phyloP scores from a whole-genome alignment of 2,888 invertebrate genomes.

The Drosophila setosimentum region DNA sequence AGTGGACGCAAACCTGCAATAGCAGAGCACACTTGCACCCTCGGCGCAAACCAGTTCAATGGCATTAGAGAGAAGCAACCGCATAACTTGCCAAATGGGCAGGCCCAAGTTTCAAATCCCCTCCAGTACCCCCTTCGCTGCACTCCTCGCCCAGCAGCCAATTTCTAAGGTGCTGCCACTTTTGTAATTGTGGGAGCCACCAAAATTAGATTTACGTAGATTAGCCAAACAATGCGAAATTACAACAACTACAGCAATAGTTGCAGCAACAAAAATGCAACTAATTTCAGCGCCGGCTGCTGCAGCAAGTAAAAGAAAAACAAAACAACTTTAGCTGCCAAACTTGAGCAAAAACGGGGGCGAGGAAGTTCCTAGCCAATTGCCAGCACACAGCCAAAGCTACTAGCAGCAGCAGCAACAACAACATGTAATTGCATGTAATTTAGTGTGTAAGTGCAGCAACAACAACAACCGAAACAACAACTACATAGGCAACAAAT shows the following conservation, averaged over 20 bases:
- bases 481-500: conserved; percentile 45
- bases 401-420: conserved; percentile 29
- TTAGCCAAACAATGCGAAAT: conserved; percentile 79
- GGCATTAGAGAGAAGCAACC: conserved; percentile 75
- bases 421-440: conserved; percentile 80
- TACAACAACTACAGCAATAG: conserved; percentile 54
- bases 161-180: conserved; percentile 16
- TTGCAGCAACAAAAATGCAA: conserved; percentile 36
- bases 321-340: conserved; percentile 41
- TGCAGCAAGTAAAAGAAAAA: conserved; percentile 12
- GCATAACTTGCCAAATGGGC: conserved; percentile 77
- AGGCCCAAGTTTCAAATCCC: conserved; percentile 59
- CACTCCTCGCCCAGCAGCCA: conserved; percentile 1
- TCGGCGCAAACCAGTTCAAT: conserved; percentile 74
- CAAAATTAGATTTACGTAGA: conserved; percentile 75
- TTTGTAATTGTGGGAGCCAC: conserved; percentile 77
- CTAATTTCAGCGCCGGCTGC: conserved; percentile 55
- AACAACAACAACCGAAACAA: conserved; percentile 54
- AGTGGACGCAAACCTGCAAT: conserved; percentile 59
- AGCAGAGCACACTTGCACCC: conserved; percentile 64
- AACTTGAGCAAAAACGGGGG: conserved; percentile 20
- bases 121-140: background rate
- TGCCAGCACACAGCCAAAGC: conserved; percentile 28
- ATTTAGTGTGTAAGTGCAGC: conserved; percentile 80
- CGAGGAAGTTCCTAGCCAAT: conserved; percentile 22